Conservation (phyloP, 2,113 vertebrate genomes). For the Benitochromis conjunctus region DNA sequence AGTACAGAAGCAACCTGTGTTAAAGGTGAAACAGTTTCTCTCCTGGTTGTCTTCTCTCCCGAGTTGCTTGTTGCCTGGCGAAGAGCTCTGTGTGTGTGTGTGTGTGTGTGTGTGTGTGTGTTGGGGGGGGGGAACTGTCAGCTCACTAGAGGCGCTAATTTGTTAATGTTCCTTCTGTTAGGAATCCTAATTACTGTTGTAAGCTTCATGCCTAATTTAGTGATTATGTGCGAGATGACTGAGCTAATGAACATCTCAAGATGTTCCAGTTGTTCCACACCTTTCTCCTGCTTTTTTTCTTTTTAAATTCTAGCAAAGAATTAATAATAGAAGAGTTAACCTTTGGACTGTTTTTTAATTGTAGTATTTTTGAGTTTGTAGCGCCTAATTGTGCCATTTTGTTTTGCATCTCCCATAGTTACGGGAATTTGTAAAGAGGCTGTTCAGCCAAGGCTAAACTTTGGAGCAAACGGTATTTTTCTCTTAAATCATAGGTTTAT, state of each 20-base stretch:
- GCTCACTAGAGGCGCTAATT: constrained; percentile 67
- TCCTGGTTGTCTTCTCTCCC: not conserved
- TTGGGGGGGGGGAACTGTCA: not conserved
- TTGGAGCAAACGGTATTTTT: not conserved
- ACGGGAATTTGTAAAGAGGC: not conserved
- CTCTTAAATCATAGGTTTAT: not conserved
- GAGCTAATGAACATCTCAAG: constrained; percentile 63
- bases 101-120: not conserved
- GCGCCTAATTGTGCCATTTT: not conserved
- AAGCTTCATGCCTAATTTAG: constrained; percentile 74
- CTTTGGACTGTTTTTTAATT: constrained; percentile 49
- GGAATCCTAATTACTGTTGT: constrained; percentile 73
- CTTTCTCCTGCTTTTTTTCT: not conserved
- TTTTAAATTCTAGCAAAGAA: constrained; percentile 15
- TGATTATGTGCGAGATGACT: constrained; percentile 65
- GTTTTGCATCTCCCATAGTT: not conserved
- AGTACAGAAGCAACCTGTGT: not conserved
- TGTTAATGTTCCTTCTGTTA: constrained; percentile 67
- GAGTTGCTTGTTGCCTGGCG: not conserved
- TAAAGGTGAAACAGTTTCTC: not conserved
- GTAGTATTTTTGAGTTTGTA: not conserved
- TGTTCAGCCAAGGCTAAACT: not conserved
- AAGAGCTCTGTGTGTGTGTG: not conserved
- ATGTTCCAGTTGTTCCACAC: constrained; percentile 38
- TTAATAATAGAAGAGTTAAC: constrained; percentile 58